Evolutionary conservation across 2,113 vertebrate genomes (phyloP).

Genomic region (Myotis lucifugus): DNA sequence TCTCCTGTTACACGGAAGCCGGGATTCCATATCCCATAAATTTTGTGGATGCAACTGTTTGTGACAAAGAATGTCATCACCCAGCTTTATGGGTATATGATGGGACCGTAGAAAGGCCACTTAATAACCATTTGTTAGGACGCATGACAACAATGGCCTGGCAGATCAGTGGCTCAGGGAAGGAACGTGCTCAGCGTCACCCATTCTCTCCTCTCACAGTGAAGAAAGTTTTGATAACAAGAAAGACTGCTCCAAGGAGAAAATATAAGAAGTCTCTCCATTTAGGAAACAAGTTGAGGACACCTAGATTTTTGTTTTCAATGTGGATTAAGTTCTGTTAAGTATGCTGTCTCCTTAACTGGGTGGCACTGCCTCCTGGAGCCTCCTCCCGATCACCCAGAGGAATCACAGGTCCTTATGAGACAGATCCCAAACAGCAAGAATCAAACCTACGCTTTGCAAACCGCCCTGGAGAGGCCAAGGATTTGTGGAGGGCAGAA

Average conservation of each 20-base stretch:
- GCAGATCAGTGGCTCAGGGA: neutral
- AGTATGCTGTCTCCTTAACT: neutral
- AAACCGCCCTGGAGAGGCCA: neutral
- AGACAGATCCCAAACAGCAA: neutral
- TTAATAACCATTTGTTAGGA: constrained; percentile 32
- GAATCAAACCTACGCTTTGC: neutral
- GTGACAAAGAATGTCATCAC: constrained; percentile 3
- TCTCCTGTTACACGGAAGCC: neutral
- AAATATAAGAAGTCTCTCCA: neutral
- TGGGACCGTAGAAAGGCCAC: neutral
- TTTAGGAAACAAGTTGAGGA: neutral
- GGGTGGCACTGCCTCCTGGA: neutral
- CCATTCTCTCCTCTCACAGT: neutral
- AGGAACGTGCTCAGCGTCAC: neutral
- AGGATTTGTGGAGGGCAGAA: neutral
- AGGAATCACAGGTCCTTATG: neutral
- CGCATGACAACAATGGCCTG: neutral
- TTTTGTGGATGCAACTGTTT: neutral
- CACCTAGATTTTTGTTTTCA: neutral
- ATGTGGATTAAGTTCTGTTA: neutral
- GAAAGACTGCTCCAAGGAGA: neutral
- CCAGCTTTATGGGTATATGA: neutral
- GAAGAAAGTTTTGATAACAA: neutral
- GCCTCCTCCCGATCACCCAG: neutral
- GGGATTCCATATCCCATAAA: neutral